Evolutionary conservation across 2,888 invertebrate species (phyloP), one percentile per base, ranked within the genome.

Genomic region (Diarsia dahlii): DNA sequence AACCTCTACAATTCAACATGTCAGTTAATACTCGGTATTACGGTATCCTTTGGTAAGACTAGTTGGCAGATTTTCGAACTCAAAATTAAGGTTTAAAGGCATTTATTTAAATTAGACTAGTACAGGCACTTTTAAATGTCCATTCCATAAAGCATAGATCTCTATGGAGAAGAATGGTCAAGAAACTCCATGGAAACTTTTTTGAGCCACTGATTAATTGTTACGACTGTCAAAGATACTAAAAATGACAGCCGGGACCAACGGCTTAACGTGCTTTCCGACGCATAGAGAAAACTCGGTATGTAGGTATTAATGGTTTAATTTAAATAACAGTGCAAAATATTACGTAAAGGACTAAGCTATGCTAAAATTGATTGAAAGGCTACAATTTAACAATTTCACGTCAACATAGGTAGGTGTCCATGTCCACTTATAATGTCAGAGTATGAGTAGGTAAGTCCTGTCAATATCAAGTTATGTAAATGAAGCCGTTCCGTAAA

Each of bases 381-480:
- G 66, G 65, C 54, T 58, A 80, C 60, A 69, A 69, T 34, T 28
- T 62, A 71, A 34, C 65, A 66, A 67, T 67, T 54, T 71, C 34
- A 28, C 50, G 72, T 23, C 71, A 65, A 70, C 34, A 45, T 73
- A 34, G 73, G 73, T 81, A 77, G 81, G 76, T 81, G 67, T 74
- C 70, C 74, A 74, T 81, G 67, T 74, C 70, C 74, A 74, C 70
- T 81, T 84, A 77, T 91, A 92, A 92, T 92, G 91, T 90, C 90
- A 90, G 80, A 87, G n/a, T 45, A 45, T 39, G 78, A 86, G n/a
- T 45, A n/a, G 13, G 81, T 85, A 82, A 81, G 81, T 78, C 81
- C 85, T 76, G 84, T 68, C 72, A 50, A 84, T 73, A 89, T 89
- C 92, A 82, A 86, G 93, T 93, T 92, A 92, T 92, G 93, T 58